Conservation (phyloP, 2,888 invertebrate genomes). For the Eulithis testata region DNA sequence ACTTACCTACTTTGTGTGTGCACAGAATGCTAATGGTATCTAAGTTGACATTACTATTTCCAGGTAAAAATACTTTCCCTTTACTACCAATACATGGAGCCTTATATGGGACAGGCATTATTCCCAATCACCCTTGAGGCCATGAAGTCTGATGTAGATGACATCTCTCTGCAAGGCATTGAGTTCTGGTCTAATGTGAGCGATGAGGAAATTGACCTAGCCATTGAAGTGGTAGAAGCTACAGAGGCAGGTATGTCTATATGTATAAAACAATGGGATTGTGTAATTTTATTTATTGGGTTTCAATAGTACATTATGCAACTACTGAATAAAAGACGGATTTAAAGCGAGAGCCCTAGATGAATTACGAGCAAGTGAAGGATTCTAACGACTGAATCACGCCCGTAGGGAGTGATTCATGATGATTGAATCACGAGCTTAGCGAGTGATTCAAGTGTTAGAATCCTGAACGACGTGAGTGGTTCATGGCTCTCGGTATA, state of each 20-base stretch:
- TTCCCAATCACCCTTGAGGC: slow-evolving; percentile 99
- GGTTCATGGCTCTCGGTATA: too few species aligned
- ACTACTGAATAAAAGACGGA: too few species aligned
- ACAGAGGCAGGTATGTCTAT: slow-evolving; percentile 87
- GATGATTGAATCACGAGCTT: too few species aligned
- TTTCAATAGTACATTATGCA: too few species aligned
- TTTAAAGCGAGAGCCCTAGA: too few species aligned
- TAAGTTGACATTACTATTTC: slow-evolving; percentile 22
- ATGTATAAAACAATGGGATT: slow-evolving; percentile 4
- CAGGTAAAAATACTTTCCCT: slow-evolving; percentile 96
- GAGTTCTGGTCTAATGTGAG: slow-evolving; percentile 99
- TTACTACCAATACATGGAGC: slow-evolving; percentile 99
- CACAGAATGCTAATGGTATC: not conserved
- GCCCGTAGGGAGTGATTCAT: too few species aligned
- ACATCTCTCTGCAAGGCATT: slow-evolving; percentile 98
- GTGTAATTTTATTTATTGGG: not conserved
- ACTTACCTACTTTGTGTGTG: too few species aligned
- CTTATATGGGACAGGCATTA: slow-evolving; percentile 98
- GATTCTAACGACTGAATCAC: too few species aligned
- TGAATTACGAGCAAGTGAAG: too few species aligned
- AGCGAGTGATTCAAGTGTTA: too few species aligned
- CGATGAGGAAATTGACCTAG: slow-evolving; percentile 98
- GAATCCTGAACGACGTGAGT: too few species aligned
- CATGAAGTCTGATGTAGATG: slow-evolving; percentile 98
- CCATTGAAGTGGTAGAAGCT: slow-evolving; percentile 97